Base-by-base conservation (phyloP, 2,888 invertebrate genomes). In the Diaphora mendica region DNA sequence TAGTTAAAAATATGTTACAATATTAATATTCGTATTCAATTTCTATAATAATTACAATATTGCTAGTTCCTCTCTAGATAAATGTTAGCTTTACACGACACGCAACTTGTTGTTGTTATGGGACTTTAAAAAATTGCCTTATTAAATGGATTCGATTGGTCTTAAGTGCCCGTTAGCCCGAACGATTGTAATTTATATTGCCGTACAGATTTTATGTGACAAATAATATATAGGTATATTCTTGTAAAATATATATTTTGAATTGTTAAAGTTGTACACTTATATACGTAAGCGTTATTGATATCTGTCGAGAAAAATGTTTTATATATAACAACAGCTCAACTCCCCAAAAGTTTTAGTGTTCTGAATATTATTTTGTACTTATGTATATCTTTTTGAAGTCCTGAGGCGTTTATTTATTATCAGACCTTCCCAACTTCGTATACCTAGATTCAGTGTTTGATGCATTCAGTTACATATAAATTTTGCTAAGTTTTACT, bases 241-340 rank as follows among this genome's bases (percentile, higher is more conserved):
- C 33, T 17, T 51, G 30, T n/a, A 66, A 35, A 42, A 7, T 9
- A 15, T 26, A 30, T 15, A 48, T 65, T 35, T 48, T n/a, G 3
- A 26, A 26, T 48, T 67, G 35, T 48, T 68, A 64, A 35, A 64
- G 9, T n/a, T 35, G 13, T 71, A 55, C 11, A 23, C 1, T 9
- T 51, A 51, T 51, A 51, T 51, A 23, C 23, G 23, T 51, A 64
- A 73, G 23, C 17, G 68, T 64, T 69, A 42, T 48, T 64, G 23
- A 48, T 42, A 42, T 30, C 64, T 69, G 55, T 65, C 5, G 33
- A 39, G 15, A n/a, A n/a, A 51, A 68, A 64, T 68, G 17, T 68
- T 68, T 51, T 72, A 42, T 68, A 42, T 17, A 69, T n/a, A 39
- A 55, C 64, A 73, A 73, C 69, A 73, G 73, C 62, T 55, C 64